Percentiles rank a stretch among this genome's conserved stretches.
These are phyloP conservation scores for Diacarnus erythraeanus DNA, from an alignment of 37 sponge, comb jelly and placozoan species.

Conservation along the genomic window DNA sequence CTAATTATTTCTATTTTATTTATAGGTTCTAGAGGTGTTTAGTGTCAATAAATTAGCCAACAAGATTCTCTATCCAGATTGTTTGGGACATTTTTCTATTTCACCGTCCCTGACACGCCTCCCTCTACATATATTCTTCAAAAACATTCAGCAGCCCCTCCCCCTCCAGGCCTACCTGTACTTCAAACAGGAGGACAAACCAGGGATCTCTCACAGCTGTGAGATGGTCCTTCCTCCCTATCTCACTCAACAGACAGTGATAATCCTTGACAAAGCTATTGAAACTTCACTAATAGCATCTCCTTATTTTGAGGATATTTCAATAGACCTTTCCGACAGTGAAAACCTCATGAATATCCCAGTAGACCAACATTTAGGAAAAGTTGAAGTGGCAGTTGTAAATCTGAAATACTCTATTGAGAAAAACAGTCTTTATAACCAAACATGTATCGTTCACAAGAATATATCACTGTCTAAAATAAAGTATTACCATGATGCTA, in stretches of 20 bases:
- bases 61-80: constrained; percentile 4
- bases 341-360: not conserved
- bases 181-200: not conserved
- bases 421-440: not conserved
- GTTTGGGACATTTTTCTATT: constrained; percentile 11
- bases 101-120: constrained; percentile 4
- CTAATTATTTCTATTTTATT: not conserved
- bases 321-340: not conserved
- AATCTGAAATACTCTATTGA: not conserved
- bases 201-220: not conserved
- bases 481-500: constrained; percentile 3
- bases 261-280: not conserved
- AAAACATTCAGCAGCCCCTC: not conserved
- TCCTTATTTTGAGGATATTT: not conserved
- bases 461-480: not conserved
- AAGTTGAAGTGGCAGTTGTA: not conserved
- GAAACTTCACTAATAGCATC: constrained; percentile 12
- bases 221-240: not conserved
- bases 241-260: not conserved
- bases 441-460: not conserved
- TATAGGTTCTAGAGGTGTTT: constrained; percentile 7
- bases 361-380: not conserved
- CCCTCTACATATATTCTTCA: not conserved
- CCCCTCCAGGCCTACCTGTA: not conserved
- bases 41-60: not conserved